Percentiles rank a stretch among this genome's conserved stretches.
phyloP scores from a whole-genome alignment of 2,113 vertebrate species.

The Nibea albiflora region DNA sequence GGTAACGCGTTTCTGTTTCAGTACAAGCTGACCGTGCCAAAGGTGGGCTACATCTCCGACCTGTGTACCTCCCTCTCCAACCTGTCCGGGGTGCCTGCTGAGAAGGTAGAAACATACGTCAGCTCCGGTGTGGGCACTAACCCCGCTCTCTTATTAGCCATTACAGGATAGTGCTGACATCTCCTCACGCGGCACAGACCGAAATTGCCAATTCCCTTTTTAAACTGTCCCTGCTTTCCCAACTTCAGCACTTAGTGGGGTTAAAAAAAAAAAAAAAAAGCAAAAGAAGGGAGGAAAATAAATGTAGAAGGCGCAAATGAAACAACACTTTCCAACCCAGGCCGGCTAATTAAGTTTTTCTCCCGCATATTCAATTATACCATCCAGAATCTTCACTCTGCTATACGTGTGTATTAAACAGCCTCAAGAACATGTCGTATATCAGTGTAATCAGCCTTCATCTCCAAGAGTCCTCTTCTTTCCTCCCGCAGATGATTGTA shows the following conservation, averaged over 20 bases:
- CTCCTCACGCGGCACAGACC: constrained; percentile 10
- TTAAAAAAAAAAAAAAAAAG: neutral
- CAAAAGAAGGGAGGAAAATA: neutral
- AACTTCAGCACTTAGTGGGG: neutral
- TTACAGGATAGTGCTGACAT: constrained; percentile 26
- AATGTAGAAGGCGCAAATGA: neutral
- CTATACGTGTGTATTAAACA: neutral
- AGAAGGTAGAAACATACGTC: constrained; percentile 88
- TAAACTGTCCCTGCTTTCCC: neutral
- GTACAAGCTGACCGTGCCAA: constrained; percentile 98
- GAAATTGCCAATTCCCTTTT: constrained; percentile 11
- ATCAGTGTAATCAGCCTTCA: neutral
- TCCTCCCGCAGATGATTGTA: constrained; percentile 86
- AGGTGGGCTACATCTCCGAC: constrained; percentile 97
- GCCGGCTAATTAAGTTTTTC: neutral
- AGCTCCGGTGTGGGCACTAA: neutral
- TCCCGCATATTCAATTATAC: neutral
- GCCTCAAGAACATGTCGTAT: neutral
- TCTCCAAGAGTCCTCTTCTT: neutral
- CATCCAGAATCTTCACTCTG: neutral
- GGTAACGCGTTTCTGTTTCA: constrained; percentile 67
- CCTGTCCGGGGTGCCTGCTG: constrained; percentile 91
- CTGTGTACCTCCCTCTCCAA: constrained; percentile 92
- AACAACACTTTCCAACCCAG: neutral
- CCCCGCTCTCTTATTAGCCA: neutral